These are phyloP conservation scores for Pelecanoides urinatrix DNA, from an alignment of 2,113 vertebrate species.

Conservation along the genomic window DNA sequence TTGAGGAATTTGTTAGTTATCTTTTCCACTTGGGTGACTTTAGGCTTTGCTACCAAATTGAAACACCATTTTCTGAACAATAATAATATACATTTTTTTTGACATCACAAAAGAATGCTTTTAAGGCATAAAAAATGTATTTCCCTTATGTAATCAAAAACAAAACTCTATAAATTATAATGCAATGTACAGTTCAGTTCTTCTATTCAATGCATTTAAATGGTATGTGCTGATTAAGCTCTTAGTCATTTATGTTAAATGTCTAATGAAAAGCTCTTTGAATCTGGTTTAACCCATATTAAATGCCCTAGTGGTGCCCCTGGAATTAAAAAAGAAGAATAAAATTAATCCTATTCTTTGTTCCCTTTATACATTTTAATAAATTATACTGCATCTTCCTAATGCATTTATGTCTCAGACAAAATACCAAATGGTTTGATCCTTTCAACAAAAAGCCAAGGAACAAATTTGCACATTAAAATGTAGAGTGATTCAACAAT, in stretches of 20 bases:
- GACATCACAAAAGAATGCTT: slow-evolving; percentile 65
- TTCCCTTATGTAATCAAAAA: slow-evolving; percentile 77
- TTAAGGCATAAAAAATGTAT: slow-evolving; percentile 71
- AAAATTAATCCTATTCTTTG: slow-evolving; percentile 67
- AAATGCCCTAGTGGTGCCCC: slow-evolving; percentile 53
- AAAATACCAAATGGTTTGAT: slow-evolving; percentile 67
- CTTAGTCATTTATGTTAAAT: slow-evolving; percentile 67
- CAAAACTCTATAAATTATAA: slow-evolving; percentile 74
- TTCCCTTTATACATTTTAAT: slow-evolving; percentile 69
- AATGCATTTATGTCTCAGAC: slow-evolving; percentile 48
- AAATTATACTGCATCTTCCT: slow-evolving; percentile 57
- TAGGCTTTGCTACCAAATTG: slow-evolving; percentile 61
- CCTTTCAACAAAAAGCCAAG: slow-evolving; percentile 47
- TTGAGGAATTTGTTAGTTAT: slow-evolving; percentile 68
- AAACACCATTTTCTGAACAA: slow-evolving; percentile 72
- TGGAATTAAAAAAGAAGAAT: slow-evolving; percentile 51
- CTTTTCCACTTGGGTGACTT: slow-evolving; percentile 69
- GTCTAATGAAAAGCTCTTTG: slow-evolving; percentile 70
- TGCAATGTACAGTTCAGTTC: slow-evolving; percentile 65
- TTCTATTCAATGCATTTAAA: slow-evolving; percentile 68
- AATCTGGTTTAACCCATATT: slow-evolving; percentile 65
- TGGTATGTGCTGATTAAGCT: slow-evolving; percentile 67
- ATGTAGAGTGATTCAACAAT: slow-evolving; percentile 47
- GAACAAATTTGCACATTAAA: slow-evolving; percentile 66
- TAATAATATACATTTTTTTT: slow-evolving; percentile 57